Percentiles rank a stretch among this genome's conserved stretches.
These are phyloP conservation scores for Paradisaea rubra DNA, from an alignment of 2,113 vertebrate genomes.

Conservation along the genomic window DNA sequence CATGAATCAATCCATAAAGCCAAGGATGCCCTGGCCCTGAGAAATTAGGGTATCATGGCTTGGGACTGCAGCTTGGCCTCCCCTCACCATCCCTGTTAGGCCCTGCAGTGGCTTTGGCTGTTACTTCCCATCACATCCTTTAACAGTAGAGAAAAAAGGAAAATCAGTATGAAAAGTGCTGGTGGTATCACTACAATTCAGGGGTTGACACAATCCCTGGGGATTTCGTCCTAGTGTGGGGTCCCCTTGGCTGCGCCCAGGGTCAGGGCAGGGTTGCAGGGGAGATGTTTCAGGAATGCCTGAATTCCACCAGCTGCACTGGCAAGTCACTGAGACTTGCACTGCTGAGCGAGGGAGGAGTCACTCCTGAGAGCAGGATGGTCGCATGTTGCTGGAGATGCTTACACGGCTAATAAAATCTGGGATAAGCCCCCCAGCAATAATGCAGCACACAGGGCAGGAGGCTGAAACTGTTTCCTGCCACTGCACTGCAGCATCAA, in stretches of 20 bases:
- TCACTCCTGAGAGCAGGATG: background rate
- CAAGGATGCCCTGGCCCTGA: too few relatives aligned
- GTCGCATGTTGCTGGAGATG: rapidly evolving
- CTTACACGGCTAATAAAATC: background rate
- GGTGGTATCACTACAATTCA: background rate
- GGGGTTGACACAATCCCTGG: background rate
- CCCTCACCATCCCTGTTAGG: background rate
- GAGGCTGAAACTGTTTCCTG: background rate
- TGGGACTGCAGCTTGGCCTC: rapidly evolving
- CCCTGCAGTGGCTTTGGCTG: background rate
- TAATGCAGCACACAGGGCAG: background rate
- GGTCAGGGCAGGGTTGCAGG: background rate
- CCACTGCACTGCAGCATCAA: background rate
- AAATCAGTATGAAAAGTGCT: background rate
- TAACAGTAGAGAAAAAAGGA: background rate
- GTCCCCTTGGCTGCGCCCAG: background rate
- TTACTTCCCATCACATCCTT: background rate
- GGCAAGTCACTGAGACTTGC: background rate
- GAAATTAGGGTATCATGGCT: rapidly evolving
- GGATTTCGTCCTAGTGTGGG: rapidly evolving
- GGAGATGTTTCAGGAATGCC: background rate
- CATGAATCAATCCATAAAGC: background rate
- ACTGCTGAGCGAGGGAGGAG: background rate
- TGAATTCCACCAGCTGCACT: background rate
- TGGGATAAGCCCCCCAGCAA: background rate